Conservation (phyloP, 2,888 invertebrate genomes). For the Drosophila anomalata region DNA sequence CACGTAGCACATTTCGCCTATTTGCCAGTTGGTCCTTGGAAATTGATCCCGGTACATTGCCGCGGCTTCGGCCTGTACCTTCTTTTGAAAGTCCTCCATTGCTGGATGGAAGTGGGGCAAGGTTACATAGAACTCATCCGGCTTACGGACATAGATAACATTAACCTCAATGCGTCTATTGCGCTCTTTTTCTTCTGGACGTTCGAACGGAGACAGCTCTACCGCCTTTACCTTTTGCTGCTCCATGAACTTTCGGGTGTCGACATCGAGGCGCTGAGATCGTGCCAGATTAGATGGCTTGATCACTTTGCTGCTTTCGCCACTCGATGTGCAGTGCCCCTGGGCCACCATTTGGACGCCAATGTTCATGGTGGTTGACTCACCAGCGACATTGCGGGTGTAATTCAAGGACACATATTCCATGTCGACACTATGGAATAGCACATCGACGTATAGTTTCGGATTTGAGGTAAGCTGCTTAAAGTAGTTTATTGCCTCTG, state of each 20-base stretch:
- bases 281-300: not conserved
- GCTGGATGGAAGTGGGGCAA: conserved; percentile 84
- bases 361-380: conserved; percentile 83
- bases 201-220: not conserved
- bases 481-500: conserved; percentile 81
- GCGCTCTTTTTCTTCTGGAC: not conserved
- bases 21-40: conserved; percentile 84
- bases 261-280: conserved; percentile 15
- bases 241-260: conserved; percentile 36
- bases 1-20: conserved; percentile 85
- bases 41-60: not conserved
- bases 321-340: conserved; percentile 85
- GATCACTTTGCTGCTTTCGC: conserved; percentile 59
- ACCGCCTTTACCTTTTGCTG: not conserved
- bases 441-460: conserved; percentile 61
- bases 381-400: conserved; percentile 73
- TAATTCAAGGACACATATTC: conserved; percentile 82
- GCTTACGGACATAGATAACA: conserved; percentile 85
- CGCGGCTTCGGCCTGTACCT: conserved; percentile 84
- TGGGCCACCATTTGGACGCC: conserved; percentile 85
- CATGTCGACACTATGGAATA: conserved; percentile 47
- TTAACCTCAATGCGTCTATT: conserved; percentile 75
- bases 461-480: conserved; percentile 79
- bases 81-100: conserved; percentile 84
- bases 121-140: conserved; percentile 87